Evolutionary conservation across 2,888 invertebrate species (phyloP).

Genomic region (Peribatodes rhomboidaria): DNA sequence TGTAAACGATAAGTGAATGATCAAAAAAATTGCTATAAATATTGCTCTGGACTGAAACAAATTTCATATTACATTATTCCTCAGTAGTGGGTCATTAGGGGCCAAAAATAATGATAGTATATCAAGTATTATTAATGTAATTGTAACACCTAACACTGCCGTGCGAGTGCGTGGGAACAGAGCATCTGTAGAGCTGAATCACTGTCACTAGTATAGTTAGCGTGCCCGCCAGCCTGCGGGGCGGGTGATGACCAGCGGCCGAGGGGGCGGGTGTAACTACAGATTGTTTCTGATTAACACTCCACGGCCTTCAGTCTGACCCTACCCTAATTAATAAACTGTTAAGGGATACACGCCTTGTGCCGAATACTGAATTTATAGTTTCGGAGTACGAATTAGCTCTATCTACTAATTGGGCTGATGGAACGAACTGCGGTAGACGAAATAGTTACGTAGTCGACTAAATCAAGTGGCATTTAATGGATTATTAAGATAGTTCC

Average conservation of each 20-base stretch:
- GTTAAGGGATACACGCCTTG: slow-evolving; percentile 40
- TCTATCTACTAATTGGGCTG: slow-evolving; percentile 25
- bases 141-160: not conserved
- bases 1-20: too few species aligned
- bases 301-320: slow-evolving; percentile 54
- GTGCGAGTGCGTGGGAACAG: slow-evolving; percentile 1
- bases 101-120: too few species aligned
- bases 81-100: too few species aligned
- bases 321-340: slow-evolving; percentile 61
- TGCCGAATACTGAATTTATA: slow-evolving; percentile 27
- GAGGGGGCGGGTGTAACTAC: slow-evolving; percentile 35
- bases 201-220: slow-evolving; percentile 16
- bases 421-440: slow-evolving; percentile 13
- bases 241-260: slow-evolving; percentile 27
- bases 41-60: too few species aligned
- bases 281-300: slow-evolving; percentile 60
- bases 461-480: not conserved
- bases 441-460: not conserved
- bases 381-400: slow-evolving; percentile 28
- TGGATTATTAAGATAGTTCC: not conserved
- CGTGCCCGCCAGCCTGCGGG: slow-evolving; percentile 25
- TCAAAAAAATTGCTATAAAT: too few species aligned
- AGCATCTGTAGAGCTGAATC: slow-evolving; percentile 8
- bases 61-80: too few species aligned
- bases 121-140: too few species aligned